Evolutionary conservation across 1,140 invertebrate genomes (phyloP), one percentile per base, ranked within the genome.

Genomic region (Phenacoccus solenopsis): DNA sequence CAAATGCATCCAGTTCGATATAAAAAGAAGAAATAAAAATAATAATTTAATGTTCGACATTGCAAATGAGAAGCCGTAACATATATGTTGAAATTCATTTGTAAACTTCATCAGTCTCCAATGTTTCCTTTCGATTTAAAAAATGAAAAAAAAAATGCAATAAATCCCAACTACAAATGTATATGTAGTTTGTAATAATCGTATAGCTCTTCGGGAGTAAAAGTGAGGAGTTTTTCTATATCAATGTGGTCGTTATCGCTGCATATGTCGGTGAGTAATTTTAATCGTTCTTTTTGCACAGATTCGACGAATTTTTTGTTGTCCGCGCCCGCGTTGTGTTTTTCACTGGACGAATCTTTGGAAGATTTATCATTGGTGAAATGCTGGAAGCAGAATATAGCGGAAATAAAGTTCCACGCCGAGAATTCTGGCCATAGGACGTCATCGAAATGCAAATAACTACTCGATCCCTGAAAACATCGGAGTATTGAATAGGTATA

Each of bases 351-450:
- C 20, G 20, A 49, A n/a, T 49, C 20, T n/a, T 49, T 49, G 4
- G 16, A 16, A 9, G 38, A 10, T 49, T 64, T 64, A n/a, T n/a
- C n/a, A 22, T 25, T 24, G 16, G 25, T 22, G 25, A 64, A 64
- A 64, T 64, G 59, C 80, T 98, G 95, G 78, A 91, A 98, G 75
- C 90, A 85, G 75, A 97, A 87, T 67, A 98, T 84, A 20, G 88
- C 90, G 22, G 80, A 82, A 73, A 96, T 81, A 27, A 98, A 83
- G 80, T 96, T 87, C 93, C 93, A 97, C 57, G 95, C 84, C 61
- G 84, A 88, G 76, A 98, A 94, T 77, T 97, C 93, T 21, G 96
- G 95, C 95, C 95, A 98, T 21, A 98, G 79, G 1, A 92, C 87
- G 74, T 90, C 82, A 4, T 87, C 84, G 78, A 94, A 94, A 76